A percentile compares a stretch with the other conserved stretches of the same genome.
phyloP scores from a whole-genome alignment of 2,888 invertebrate species.

The Eustalomyia histrio region DNA sequence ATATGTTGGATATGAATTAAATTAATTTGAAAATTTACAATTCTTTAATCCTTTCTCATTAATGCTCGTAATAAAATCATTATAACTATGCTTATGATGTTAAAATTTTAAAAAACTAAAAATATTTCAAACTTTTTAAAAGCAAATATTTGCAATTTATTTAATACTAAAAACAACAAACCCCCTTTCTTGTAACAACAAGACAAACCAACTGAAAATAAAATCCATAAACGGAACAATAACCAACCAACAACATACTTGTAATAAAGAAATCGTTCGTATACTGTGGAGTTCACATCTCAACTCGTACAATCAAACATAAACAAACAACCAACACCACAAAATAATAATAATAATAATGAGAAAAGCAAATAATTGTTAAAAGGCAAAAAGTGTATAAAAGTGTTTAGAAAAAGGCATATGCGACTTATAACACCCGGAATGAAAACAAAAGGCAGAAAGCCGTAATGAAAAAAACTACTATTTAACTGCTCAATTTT shows the following conservation, averaged over 20 bases:
- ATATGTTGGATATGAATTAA: no score
- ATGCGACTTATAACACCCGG: constrained; percentile 78
- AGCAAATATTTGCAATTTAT: constrained; percentile 45
- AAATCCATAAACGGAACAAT: constrained; percentile 29
- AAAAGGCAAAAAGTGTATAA: constrained; percentile 42
- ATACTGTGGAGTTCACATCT: constrained; percentile 6
- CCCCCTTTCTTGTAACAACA: background rate
- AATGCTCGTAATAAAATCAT: background rate
- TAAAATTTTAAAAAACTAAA: background rate
- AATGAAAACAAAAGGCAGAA: constrained; percentile 17
- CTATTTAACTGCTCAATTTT: constrained; percentile 77
- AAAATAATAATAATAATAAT: constrained; percentile 60
- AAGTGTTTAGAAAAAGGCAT: constrained; percentile 66
- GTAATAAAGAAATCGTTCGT: background rate
- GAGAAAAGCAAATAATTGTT: constrained; percentile 71
- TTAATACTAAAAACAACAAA: constrained; percentile 24
- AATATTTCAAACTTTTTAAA: constrained; percentile 17
- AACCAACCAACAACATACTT: constrained; percentile 36
- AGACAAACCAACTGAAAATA: constrained; percentile 14
- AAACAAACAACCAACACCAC: constrained; percentile 36
- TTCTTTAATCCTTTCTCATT: background rate
- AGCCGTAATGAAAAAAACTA: constrained; percentile 6
- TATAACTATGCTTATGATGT: background rate
- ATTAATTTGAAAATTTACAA: background rate
- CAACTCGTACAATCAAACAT: constrained; percentile 14